Evolutionary conservation across 2,797 vertebrate genomes (phyloP).

Genomic region (Enteromius fasciolatus): DNA sequence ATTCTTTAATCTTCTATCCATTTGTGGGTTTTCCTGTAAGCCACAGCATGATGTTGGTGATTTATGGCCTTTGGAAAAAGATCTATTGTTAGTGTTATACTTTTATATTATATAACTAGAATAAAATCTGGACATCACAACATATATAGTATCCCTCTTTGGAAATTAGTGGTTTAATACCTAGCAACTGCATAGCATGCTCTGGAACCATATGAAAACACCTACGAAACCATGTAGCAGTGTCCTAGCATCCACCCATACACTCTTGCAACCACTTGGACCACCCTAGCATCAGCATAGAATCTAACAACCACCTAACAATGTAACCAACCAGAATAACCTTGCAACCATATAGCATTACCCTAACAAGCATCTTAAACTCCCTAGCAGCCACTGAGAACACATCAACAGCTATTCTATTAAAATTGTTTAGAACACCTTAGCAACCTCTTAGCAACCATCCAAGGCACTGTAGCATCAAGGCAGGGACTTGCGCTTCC

Average conservation of each 20-base stretch:
- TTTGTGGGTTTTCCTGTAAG: constrained; percentile 38
- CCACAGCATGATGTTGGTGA: background rate
- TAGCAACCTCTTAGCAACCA: background rate
- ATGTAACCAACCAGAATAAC: background rate
- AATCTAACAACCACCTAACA: background rate
- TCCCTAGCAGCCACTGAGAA: background rate
- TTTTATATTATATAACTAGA: constrained; percentile 36
- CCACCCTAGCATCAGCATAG: background rate
- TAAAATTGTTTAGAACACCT: background rate
- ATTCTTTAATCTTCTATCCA: constrained; percentile 30
- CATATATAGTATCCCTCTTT: background rate
- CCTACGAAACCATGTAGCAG: background rate
- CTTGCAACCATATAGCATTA: background rate
- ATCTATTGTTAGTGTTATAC: background rate
- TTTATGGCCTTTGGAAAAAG: constrained; percentile 13
- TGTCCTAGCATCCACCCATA: background rate
- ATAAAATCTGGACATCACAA: constrained; percentile 14
- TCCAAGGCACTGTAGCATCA: background rate
- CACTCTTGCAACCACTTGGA: background rate
- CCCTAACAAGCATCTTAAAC: background rate
- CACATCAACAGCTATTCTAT: background rate
- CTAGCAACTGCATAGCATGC: background rate
- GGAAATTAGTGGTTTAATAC: background rate
- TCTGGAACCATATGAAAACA: background rate
- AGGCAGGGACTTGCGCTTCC: background rate